phyloP scores from a whole-genome alignment of 2,888 invertebrate species.

The Molorchus minor region DNA sequence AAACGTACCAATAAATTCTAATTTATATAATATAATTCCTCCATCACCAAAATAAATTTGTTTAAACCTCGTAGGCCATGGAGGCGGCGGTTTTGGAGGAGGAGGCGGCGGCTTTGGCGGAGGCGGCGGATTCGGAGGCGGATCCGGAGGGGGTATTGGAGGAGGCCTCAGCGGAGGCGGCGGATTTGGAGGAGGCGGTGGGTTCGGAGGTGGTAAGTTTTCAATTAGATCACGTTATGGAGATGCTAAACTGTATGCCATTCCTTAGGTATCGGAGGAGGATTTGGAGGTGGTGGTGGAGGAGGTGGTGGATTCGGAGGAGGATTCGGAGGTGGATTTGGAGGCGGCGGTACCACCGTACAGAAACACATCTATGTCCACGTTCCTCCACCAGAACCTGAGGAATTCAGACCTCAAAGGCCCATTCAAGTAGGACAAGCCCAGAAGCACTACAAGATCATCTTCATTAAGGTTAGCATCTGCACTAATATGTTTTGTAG shows the following conservation, averaged over 20 bases:
- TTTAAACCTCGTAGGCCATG: background rate
- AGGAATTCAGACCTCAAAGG: slow-evolving; percentile 73
- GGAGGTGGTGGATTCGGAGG: slow-evolving; percentile 53
- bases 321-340: slow-evolving; percentile 64
- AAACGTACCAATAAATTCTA: too few relatives aligned
- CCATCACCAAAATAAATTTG: too few relatives aligned
- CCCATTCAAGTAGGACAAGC: slow-evolving; percentile 76
- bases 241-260: background rate
- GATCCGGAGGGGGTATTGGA: slow-evolving; percentile 41
- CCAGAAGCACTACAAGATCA: slow-evolving; percentile 91
- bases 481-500: background rate
- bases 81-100: slow-evolving; percentile 11
- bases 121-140: slow-evolving; percentile 41
- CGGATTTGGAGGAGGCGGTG: slow-evolving; percentile 46
- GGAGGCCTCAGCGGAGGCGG: slow-evolving; percentile 43
- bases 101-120: slow-evolving; percentile 36
- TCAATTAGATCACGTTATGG: background rate
- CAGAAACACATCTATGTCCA: slow-evolving; percentile 91
- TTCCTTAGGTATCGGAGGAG: slow-evolving; percentile 36
- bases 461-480: slow-evolving; percentile 80
- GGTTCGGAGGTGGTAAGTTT: slow-evolving; percentile 47
- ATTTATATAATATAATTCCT: too few relatives aligned
- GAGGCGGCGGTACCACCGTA: slow-evolving; percentile 71
- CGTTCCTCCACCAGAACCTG: slow-evolving; percentile 89
- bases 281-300: slow-evolving; percentile 45